Conservation (phyloP, 2,888 invertebrate genomes). For the Plemyria rubiginata region DNA sequence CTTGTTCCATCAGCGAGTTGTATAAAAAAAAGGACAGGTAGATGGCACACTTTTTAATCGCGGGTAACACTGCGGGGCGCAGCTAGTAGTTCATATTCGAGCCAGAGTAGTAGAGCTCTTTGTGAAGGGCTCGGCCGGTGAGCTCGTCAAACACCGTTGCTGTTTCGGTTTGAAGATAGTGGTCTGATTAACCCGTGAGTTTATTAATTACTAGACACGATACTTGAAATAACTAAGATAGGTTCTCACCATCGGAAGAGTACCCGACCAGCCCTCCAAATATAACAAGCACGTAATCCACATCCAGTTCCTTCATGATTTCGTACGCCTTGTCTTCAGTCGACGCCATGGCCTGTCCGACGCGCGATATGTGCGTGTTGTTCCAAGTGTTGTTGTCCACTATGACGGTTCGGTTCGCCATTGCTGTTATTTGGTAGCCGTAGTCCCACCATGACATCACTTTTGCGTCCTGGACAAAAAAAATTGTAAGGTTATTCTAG, state of each 20-base stretch:
- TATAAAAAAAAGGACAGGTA: no score
- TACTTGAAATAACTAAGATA: no score
- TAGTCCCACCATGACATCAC: constrained; percentile 99
- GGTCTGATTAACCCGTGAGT: no score
- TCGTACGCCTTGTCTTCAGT: constrained; percentile 98
- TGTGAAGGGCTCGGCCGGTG: no score
- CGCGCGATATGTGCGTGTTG: constrained; percentile 98
- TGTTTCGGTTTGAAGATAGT: no score
- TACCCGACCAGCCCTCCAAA: constrained; percentile 99
- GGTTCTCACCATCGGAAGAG: constrained; percentile 96
- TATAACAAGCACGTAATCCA: constrained; percentile 98
- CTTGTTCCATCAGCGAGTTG: no score
- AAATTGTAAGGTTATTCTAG: neutral
- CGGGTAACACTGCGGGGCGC: no score
- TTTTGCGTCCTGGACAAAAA: constrained; percentile 90
- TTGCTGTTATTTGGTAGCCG: constrained; percentile 99
- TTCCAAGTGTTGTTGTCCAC: constrained; percentile 99
- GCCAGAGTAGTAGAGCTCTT: no score
- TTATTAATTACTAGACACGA: no score
- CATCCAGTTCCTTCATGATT: constrained; percentile 98
- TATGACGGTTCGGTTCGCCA: constrained; percentile 98
- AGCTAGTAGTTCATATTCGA: no score
- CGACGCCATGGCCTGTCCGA: constrained; percentile 99
- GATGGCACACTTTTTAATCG: no score
- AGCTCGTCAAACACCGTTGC: no score